Evolutionary conservation across 37 sponge, comb jelly and placozoan genomes (phyloP).

Genomic region (Dysidea cf. avara): DNA sequence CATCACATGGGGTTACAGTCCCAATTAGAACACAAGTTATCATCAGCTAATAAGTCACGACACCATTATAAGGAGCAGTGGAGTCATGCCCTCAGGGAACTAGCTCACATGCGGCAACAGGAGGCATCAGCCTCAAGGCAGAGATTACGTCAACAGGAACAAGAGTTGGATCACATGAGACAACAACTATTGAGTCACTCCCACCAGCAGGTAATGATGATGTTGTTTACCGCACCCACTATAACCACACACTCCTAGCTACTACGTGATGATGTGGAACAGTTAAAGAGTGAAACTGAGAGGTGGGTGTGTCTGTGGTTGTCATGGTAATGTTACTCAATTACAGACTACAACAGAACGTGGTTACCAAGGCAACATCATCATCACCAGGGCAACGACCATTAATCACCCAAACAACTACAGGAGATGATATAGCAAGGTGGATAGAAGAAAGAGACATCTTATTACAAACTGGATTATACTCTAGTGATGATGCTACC

Average conservation of each 20-base stretch:
- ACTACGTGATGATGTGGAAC: not conserved
- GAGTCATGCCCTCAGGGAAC: constrained; percentile 80
- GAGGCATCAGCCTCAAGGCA: constrained; percentile 46
- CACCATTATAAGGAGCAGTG: constrained; percentile 97
- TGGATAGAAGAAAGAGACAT: constrained; percentile 92
- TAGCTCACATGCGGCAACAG: constrained; percentile 64
- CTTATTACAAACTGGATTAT: constrained; percentile 85
- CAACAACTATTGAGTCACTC: too few species aligned
- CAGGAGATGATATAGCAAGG: constrained; percentile 71
- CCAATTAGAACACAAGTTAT: constrained; percentile 86
- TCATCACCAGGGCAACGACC: too few species aligned
- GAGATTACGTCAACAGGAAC: too few species aligned
- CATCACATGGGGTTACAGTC: constrained; percentile 24
- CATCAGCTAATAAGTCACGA: constrained; percentile 61
- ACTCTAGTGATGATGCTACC: constrained; percentile 72
- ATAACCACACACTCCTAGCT: not conserved
- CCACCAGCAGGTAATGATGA: too few species aligned
- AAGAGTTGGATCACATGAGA: too few species aligned
- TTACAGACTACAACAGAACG: too few species aligned
- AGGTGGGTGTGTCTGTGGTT: not conserved
- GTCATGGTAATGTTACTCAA: too few species aligned
- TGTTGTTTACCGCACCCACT: not conserved
- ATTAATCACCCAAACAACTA: too few species aligned
- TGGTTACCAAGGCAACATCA: too few species aligned
- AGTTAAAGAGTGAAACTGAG: not conserved